Percentiles rank a stretch among this genome's conserved stretches.
Conservation (phyloP, 2,888 invertebrate genomes). For the Tiphia femorata region DNA sequence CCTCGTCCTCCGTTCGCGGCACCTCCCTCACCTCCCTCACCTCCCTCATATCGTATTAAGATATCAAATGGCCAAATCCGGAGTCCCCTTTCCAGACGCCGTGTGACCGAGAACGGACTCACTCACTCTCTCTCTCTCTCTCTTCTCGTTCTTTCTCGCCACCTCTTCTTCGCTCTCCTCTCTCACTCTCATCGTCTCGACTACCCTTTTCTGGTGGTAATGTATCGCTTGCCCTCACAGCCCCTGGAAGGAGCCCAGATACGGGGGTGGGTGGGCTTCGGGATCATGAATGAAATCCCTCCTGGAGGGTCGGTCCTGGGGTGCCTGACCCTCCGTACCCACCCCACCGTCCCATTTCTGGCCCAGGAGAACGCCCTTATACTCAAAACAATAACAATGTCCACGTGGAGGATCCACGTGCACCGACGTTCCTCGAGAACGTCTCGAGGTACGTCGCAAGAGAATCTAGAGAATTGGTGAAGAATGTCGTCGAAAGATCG, state of each 20-base stretch:
- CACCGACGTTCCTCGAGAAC: too few relatives aligned
- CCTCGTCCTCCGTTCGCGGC: constrained; percentile 1
- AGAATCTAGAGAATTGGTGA: too few relatives aligned
- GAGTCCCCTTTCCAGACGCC: constrained; percentile 59
- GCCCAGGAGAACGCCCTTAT: constrained; percentile 54
- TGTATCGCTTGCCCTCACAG: constrained; percentile 60
- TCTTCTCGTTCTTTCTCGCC: too few relatives aligned
- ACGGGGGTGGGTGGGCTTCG: constrained; percentile 49
- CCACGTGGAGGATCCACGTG: constrained; percentile 61
- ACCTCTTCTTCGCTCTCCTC: too few relatives aligned
- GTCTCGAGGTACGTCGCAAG: too few relatives aligned
- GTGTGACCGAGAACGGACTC: constrained; percentile 47
- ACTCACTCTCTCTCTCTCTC: too few relatives aligned
- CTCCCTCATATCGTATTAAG: constrained; percentile 58
- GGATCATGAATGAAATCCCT: constrained; percentile 68
- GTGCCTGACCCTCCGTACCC: constrained; percentile 65
- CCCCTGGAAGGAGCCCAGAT: constrained; percentile 40
- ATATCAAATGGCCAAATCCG: constrained; percentile 66
- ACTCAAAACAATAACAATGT: constrained; percentile 63
- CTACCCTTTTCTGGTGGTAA: constrained; percentile 62
- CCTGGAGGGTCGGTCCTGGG: constrained; percentile 62
- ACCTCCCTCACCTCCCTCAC: constrained; percentile 40
- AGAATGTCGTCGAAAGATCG: too few relatives aligned
- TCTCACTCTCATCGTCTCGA: too few relatives aligned
- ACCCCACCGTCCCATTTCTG: constrained; percentile 43